phyloP scores from a whole-genome alignment of 2,113 vertebrate species.

The Nycticryphes semicollaris region DNA sequence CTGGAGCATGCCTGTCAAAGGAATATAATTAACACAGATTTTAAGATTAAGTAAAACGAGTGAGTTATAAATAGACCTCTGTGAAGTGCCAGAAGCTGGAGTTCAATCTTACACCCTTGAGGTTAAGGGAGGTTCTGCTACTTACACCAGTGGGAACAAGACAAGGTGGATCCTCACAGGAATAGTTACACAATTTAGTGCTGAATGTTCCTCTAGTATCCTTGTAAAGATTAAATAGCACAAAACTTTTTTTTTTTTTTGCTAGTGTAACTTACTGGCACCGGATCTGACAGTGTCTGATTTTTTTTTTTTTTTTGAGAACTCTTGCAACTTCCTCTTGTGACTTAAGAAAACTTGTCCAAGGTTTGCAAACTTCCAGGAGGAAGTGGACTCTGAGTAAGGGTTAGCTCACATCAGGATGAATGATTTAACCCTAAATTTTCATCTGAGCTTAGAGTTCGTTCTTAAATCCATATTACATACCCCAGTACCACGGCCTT shows the following conservation, averaged over 20 bases:
- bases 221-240: background rate
- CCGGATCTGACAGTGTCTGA: fast-evolving
- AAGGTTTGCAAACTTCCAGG: background rate
- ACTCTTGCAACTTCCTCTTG: slow-evolving; percentile 23
- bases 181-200: background rate
- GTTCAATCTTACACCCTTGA: background rate
- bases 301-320: background rate
- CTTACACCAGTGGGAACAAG: background rate
- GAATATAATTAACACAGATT: background rate
- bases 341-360: background rate
- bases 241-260: background rate
- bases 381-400: background rate
- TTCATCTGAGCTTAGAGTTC: background rate
- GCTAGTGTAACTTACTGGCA: background rate
- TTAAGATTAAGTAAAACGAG: background rate
- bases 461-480: background rate
- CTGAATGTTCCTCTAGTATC: background rate
- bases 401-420: background rate
- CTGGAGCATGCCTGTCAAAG: background rate
- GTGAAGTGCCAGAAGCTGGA: background rate
- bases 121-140: background rate
- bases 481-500: background rate
- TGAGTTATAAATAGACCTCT: background rate
- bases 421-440: background rate
- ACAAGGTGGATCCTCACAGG: background rate